Evolutionary conservation across 37 sponge, comb jelly and placozoan species (phyloP).

Genomic region (Amphimedon queenslandica): DNA sequence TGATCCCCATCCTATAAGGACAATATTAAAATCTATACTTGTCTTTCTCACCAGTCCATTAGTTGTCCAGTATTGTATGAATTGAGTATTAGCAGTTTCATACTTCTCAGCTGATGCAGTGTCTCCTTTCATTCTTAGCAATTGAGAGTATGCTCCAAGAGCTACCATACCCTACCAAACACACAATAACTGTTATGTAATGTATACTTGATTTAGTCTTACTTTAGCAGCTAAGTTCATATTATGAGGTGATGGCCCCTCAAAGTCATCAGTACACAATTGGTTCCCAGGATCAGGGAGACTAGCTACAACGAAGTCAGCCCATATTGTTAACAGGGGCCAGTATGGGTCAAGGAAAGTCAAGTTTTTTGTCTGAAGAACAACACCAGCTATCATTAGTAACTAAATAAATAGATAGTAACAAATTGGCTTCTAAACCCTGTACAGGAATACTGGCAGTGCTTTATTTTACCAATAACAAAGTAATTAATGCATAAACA

Average conservation of each 20-base stretch:
- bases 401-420: slow-evolving; percentile 10
- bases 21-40: no score
- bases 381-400: slow-evolving; percentile 32
- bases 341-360: slow-evolving; percentile 21
- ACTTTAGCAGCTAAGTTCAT: slow-evolving; percentile 71
- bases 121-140: slow-evolving; percentile 25
- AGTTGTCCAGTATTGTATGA: slow-evolving; percentile 41
- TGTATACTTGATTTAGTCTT: background rate
- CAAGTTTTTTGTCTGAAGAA: background rate
- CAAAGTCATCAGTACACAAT: slow-evolving; percentile 80
- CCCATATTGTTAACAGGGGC: slow-evolving; percentile 45
- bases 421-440: no score
- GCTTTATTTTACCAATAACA: no score
- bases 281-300: slow-evolving; percentile 72
- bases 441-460: no score
- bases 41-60: no score
- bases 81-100: slow-evolving; percentile 1
- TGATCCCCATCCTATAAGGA: slow-evolving; percentile 16
- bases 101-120: slow-evolving; percentile 25
- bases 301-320: slow-evolving; percentile 30
- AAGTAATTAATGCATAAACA: no score
- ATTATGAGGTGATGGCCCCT: slow-evolving; percentile 70
- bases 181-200: background rate
- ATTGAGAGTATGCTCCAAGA: slow-evolving; percentile 40
- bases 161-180: slow-evolving; percentile 43